phyloP scores from a whole-genome alignment of 2,888 invertebrate species.

The Leptopilina myrica region DNA sequence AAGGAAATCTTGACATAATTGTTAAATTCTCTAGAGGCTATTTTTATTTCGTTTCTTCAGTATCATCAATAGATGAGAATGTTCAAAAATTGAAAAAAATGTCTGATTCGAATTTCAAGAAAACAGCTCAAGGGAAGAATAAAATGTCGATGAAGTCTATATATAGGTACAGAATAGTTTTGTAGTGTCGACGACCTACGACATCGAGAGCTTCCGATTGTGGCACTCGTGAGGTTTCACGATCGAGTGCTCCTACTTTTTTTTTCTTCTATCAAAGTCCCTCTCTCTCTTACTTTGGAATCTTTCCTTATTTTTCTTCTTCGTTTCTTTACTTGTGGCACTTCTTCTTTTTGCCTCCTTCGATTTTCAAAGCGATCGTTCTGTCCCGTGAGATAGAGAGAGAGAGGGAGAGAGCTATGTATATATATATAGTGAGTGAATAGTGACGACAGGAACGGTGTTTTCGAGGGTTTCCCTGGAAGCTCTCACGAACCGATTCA shows the following conservation, averaged over 20 bases:
- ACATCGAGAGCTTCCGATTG: slow-evolving; percentile 72
- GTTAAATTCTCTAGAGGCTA: no score
- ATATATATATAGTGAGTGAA: slow-evolving; percentile 30
- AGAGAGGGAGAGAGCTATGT: no score
- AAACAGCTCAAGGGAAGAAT: slow-evolving; percentile 47
- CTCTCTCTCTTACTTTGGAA: slow-evolving; percentile 48
- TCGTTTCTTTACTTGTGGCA: slow-evolving; percentile 42
- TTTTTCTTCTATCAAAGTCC: slow-evolving; percentile 66
- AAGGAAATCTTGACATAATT: no score
- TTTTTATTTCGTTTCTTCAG: no score
- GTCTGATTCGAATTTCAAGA: slow-evolving; percentile 41
- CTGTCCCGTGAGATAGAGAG: slow-evolving; percentile 6
- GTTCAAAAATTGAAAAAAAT: neutral
- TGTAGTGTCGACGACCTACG: slow-evolving; percentile 51
- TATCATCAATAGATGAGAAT: no score
- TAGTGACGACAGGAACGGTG: slow-evolving; percentile 53
- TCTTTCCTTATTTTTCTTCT: slow-evolving; percentile 47
- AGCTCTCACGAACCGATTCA: slow-evolving; percentile 35
- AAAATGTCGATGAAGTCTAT: slow-evolving; percentile 45
- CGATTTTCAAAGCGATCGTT: slow-evolving; percentile 32
- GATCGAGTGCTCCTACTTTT: slow-evolving; percentile 69
- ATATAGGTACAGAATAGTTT: slow-evolving; percentile 41
- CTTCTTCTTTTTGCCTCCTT: slow-evolving; percentile 39
- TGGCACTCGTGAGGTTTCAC: slow-evolving; percentile 68
- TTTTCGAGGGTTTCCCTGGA: slow-evolving; percentile 50